phyloP scores from a whole-genome alignment of 1,140 invertebrate species.

The Heterodera carotae region DNA sequence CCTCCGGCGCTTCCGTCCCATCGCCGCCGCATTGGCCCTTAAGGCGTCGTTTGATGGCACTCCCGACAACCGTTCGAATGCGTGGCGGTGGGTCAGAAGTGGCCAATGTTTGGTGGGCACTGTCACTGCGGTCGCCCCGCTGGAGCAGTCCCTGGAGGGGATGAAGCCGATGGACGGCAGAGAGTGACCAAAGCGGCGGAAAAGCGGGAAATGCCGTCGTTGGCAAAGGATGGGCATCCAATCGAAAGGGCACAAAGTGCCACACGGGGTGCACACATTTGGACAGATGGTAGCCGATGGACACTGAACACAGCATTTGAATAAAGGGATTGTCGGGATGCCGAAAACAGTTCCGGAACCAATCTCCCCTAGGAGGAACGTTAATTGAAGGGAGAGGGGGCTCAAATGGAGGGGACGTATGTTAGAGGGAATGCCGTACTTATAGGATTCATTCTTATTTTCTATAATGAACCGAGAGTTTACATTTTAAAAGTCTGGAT shows the following conservation, averaged over 20 bases:
- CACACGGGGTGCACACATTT: background rate
- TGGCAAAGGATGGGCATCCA: background rate
- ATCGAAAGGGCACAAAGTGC: background rate
- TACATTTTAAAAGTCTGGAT: no score
- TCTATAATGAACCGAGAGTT: no score
- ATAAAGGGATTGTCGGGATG: no score
- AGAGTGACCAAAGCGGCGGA: slow-evolving; percentile 6
- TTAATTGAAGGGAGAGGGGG: background rate
- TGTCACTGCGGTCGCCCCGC: slow-evolving; percentile 25
- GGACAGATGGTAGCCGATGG: slow-evolving; percentile 8
- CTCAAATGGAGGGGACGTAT: no score
- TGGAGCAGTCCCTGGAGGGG: slow-evolving; percentile 13
- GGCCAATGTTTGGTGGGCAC: background rate
- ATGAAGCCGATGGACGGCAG: slow-evolving; percentile 10
- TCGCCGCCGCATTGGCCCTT: background rate
- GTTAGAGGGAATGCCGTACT: no score
- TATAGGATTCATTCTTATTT: no score
- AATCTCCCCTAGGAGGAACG: no score
- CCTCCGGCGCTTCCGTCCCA: background rate
- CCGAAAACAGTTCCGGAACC: no score
- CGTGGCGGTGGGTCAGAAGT: no score
- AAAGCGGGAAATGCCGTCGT: background rate
- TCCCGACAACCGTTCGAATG: slow-evolving; percentile 16
- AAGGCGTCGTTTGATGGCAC: background rate
- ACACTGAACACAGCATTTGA: no score